A percentile compares a stretch with the other conserved stretches of the same genome.
Conservation (phyloP, 2,888 invertebrate species). For the Drosophila hamatofila region DNA sequence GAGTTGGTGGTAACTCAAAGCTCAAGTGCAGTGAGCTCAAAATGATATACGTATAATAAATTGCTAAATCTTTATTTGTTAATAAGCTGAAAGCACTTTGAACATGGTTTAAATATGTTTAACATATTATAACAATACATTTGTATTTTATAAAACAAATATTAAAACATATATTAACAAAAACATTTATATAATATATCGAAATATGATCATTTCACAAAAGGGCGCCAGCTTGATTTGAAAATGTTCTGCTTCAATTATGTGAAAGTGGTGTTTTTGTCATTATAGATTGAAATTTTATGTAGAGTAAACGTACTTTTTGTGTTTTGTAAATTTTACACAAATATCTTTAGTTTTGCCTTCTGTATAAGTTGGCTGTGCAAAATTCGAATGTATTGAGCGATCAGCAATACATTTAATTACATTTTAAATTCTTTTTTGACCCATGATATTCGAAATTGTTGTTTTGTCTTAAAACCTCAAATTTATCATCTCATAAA, state of each 20-base stretch:
- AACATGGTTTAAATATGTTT: neutral
- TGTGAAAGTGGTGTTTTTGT: neutral
- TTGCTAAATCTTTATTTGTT: neutral
- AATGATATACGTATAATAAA: too few relatives aligned
- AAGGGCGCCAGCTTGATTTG: neutral
- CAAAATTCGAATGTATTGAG: neutral
- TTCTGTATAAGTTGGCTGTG: slow-evolving; percentile 34
- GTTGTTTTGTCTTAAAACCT: slow-evolving; percentile 24
- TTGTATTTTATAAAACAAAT: neutral
- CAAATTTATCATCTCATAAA: slow-evolving; percentile 23
- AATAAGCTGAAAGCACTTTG: neutral
- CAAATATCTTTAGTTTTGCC: neutral
- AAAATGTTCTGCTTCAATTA: neutral
- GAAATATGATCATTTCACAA: neutral
- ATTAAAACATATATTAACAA: too few relatives aligned
- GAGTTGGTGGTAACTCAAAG: too few relatives aligned
- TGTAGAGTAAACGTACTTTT: neutral
- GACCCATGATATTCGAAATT: slow-evolving; percentile 40
- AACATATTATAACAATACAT: too few relatives aligned
- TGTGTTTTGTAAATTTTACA: neutral
- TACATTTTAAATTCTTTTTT: slow-evolving; percentile 27
- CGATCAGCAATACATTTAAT: neutral
- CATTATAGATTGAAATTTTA: neutral
- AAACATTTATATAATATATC: neutral
- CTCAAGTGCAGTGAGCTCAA: too few relatives aligned